These are phyloP conservation scores for Tanypteryx hageni DNA, from an alignment of 2,888 invertebrate species.

Conservation along the genomic window DNA sequence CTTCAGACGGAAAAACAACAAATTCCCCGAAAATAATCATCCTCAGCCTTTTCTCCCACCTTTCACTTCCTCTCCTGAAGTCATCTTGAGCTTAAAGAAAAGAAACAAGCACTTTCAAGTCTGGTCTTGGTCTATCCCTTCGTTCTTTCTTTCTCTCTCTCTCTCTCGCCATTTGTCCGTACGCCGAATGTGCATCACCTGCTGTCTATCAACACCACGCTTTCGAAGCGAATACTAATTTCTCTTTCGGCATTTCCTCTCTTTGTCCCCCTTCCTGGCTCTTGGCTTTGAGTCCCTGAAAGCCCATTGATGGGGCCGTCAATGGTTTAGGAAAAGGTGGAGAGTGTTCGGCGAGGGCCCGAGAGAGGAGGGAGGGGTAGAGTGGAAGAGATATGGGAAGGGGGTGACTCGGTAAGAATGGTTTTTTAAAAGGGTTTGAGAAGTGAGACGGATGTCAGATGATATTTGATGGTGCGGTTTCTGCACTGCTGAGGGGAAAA, in stretches of 20 bases:
- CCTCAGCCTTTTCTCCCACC: background rate
- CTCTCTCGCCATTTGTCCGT: background rate
- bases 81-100: background rate
- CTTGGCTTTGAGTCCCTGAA: background rate
- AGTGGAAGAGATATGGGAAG: too few relatives aligned
- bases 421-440: background rate
- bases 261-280: background rate
- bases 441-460: background rate
- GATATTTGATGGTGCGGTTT: constrained; percentile 1
- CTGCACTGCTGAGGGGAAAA: background rate
- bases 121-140: background rate
- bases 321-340: background rate
- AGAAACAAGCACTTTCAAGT: background rate
- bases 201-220: constrained; percentile 10
- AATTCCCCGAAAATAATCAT: background rate
- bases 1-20: background rate
- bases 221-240: constrained; percentile 18
- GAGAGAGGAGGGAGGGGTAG: background rate
- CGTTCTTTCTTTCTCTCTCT: background rate
- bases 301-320: background rate
- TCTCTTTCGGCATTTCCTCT: background rate
- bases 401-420: too few relatives aligned
- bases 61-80: constrained; percentile 20
- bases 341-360: too few relatives aligned
- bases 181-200: background rate